Evolutionary conservation across 1,140 invertebrate species (phyloP).

Genomic region (Vanessa tameamea): DNA sequence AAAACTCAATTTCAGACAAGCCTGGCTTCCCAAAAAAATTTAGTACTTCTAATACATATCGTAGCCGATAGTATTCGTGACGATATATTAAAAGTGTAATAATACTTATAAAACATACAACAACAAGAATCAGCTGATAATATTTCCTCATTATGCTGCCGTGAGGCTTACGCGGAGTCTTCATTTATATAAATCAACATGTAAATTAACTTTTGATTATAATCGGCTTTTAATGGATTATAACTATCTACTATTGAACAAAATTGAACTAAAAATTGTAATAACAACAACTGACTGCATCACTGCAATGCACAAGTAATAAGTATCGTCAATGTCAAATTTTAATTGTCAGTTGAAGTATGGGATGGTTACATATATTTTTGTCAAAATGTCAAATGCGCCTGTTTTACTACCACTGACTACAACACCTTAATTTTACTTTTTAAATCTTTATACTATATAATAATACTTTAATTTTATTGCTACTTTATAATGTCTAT

Average conservation of each 20-base stretch:
- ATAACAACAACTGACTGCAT: conserved; percentile 14
- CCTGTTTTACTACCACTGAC: no score
- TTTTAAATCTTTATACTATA: no score
- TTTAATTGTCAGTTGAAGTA: background rate
- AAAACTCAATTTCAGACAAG: conserved; percentile 75
- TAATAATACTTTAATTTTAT: background rate
- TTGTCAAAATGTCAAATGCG: background rate
- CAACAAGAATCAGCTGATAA: conserved; percentile 85
- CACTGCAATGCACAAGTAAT: conserved; percentile 19
- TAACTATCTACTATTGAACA: conserved; percentile 5
- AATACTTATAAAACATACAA: conserved; percentile 84
- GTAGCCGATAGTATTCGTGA: conserved; percentile 88
- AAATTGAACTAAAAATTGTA: conserved; percentile 7
- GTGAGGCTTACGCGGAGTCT: conserved; percentile 61
- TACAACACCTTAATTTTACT: no score
- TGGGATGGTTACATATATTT: background rate
- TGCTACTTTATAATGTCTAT: background rate
- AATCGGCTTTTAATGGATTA: background rate
- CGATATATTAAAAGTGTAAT: conserved; percentile 87
- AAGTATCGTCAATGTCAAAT: background rate
- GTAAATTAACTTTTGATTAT: conserved; percentile 11
- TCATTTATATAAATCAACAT: conserved; percentile 57
- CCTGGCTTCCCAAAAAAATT: conserved; percentile 87
- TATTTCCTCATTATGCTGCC: conserved; percentile 86
- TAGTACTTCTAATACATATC: conserved; percentile 88